Evolutionary conservation across 2,797 vertebrate species (phyloP).

Genomic region (Meriones psammophilus): DNA sequence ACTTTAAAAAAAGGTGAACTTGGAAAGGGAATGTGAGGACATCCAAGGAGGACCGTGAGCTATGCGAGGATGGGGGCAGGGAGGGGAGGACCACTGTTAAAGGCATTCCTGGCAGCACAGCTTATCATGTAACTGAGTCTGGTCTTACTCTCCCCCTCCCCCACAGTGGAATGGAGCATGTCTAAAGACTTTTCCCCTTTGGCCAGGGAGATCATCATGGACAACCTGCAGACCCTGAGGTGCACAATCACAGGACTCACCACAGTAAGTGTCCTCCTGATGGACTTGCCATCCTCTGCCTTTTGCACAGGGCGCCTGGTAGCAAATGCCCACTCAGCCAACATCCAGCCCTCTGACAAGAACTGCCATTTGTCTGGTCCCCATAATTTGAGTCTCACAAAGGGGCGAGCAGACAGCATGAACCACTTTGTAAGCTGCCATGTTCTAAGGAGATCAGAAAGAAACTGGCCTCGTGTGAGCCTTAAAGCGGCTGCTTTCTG

Average conservation of each 20-base stretch:
- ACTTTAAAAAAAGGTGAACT: slow-evolving; percentile 22
- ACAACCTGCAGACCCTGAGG: slow-evolving; percentile 93
- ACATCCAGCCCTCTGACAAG: slow-evolving; percentile 66
- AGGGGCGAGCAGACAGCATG: slow-evolving; percentile 87
- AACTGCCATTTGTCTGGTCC: slow-evolving; percentile 88
- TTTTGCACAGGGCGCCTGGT: slow-evolving; percentile 83
- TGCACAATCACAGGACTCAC: too few species aligned
- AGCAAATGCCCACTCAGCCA: slow-evolving; percentile 77
- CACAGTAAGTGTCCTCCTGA: slow-evolving; percentile 90
- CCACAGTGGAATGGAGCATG: slow-evolving; percentile 96
- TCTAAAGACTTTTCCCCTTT: slow-evolving; percentile 95
- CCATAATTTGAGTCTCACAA: slow-evolving; percentile 87
- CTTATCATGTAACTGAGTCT: slow-evolving; percentile 69
- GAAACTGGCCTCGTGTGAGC: slow-evolving; percentile 82
- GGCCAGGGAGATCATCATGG: slow-evolving; percentile 93
- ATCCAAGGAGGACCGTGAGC: not conserved
- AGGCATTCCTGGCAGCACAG: slow-evolving; percentile 5
- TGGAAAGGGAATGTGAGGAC: slow-evolving; percentile 47
- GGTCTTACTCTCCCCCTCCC: not conserved
- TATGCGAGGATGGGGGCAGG: not conserved
- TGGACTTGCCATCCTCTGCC: slow-evolving; percentile 29
- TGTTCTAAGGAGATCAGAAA: slow-evolving; percentile 87
- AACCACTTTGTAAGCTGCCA: slow-evolving; percentile 88
- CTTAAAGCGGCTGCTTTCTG: slow-evolving; percentile 82
- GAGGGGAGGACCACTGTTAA: too few species aligned